Evolutionary conservation across 2,888 invertebrate species (phyloP).

Genomic region (Drosophila paranaensis): DNA sequence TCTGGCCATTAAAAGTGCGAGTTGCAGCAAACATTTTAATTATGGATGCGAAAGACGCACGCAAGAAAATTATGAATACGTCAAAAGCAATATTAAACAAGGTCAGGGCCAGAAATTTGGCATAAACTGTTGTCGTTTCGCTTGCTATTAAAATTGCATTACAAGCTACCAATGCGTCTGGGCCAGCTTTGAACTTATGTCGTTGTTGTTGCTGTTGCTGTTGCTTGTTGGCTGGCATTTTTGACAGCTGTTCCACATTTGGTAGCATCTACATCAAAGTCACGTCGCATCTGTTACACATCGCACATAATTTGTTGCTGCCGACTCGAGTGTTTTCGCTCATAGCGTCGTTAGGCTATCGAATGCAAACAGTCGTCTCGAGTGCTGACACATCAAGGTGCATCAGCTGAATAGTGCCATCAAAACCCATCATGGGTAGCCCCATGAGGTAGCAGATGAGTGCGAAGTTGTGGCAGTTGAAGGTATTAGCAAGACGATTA

Average conservation of each 20-base stretch:
- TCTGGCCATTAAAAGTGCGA: slow-evolving; percentile 64
- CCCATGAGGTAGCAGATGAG: neutral
- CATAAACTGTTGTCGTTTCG: slow-evolving; percentile 30
- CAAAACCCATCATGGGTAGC: neutral
- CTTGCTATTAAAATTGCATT: slow-evolving; percentile 54
- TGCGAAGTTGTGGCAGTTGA: neutral
- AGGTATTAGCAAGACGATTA: neutral
- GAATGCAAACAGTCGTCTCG: slow-evolving; percentile 45
- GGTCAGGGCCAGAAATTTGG: slow-evolving; percentile 54
- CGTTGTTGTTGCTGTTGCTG: neutral
- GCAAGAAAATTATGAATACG: slow-evolving; percentile 39
- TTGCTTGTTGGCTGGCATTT: slow-evolving; percentile 29
- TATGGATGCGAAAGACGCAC: slow-evolving; percentile 66
- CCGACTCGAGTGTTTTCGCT: slow-evolving; percentile 36
- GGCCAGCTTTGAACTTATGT: slow-evolving; percentile 10
- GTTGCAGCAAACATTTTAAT: slow-evolving; percentile 74
- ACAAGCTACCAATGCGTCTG: slow-evolving; percentile 38
- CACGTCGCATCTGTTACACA: slow-evolving; percentile 62
- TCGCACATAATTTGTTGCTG: slow-evolving; percentile 54
- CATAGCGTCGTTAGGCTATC: slow-evolving; percentile 58
- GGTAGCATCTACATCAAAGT: slow-evolving; percentile 67
- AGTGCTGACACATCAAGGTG: slow-evolving; percentile 76
- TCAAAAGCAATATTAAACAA: slow-evolving; percentile 34
- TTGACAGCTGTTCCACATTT: slow-evolving; percentile 70
- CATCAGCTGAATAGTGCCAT: slow-evolving; percentile 29